A percentile compares a stretch with the other conserved stretches of the same genome.
Evolutionary conservation across 2,797 vertebrate species (phyloP).

Genomic region (Eurystomus glaucurus): DNA sequence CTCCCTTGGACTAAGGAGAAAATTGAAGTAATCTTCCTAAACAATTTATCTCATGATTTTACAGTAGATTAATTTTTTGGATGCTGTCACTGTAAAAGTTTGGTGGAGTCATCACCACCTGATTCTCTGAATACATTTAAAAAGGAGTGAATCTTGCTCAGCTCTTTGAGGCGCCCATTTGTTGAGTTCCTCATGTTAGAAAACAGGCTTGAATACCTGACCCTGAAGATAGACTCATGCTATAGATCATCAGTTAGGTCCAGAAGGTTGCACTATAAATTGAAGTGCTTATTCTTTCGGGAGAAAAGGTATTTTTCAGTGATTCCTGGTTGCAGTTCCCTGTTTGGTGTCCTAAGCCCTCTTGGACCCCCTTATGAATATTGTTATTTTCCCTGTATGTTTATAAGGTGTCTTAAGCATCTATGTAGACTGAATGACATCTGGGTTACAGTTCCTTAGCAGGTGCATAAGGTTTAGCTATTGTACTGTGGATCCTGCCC

Average conservation of each 20-base stretch:
- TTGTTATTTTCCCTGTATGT: neutral
- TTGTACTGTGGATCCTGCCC: neutral
- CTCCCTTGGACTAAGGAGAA: neutral
- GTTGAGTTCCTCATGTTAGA: neutral
- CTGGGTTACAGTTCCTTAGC: neutral
- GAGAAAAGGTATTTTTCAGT: neutral
- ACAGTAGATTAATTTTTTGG: neutral
- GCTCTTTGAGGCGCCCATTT: neutral
- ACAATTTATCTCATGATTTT: neutral
- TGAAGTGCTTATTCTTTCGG: neutral
- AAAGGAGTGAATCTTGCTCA: neutral
- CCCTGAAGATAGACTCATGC: neutral
- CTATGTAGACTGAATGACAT: neutral
- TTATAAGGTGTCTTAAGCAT: neutral
- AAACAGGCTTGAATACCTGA: neutral
- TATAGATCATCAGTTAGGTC: neutral
- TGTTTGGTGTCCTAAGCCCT: neutral
- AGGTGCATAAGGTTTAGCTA: neutral
- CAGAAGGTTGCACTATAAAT: neutral
- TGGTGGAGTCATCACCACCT: neutral
- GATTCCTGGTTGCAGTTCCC: neutral
- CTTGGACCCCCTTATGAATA: neutral
- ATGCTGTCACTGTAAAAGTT: neutral
- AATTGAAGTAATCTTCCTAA: neutral
- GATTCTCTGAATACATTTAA: neutral